phyloP scores from a whole-genome alignment of 2,113 vertebrate genomes.

The Halcyon malimbica region DNA sequence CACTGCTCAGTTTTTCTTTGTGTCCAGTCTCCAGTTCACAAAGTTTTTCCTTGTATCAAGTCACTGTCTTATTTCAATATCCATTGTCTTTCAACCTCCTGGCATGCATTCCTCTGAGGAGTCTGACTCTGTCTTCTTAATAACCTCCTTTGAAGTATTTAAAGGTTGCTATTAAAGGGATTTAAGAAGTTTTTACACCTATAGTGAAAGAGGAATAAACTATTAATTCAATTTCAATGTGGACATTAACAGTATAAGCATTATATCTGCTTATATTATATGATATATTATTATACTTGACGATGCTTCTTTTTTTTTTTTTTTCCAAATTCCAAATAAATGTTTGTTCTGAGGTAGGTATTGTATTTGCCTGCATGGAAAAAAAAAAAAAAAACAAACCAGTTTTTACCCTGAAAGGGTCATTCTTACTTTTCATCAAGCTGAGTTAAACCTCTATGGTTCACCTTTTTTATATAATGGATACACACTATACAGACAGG shows the following conservation, averaged over 20 bases:
- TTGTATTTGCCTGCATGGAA: background rate
- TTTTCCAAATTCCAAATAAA: background rate
- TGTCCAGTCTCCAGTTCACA: background rate
- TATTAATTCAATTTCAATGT: background rate
- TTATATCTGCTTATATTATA: too few species aligned
- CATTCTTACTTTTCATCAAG: background rate
- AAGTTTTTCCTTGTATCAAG: background rate
- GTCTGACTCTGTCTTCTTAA: background rate
- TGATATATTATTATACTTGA: too few species aligned
- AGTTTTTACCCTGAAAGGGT: background rate
- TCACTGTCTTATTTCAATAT: background rate
- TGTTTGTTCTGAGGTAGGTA: background rate
- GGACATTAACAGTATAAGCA: background rate
- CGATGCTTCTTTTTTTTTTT: too few species aligned
- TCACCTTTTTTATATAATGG: background rate
- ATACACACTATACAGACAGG: background rate
- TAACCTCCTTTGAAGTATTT: background rate
- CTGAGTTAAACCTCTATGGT: background rate
- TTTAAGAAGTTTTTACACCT: background rate
- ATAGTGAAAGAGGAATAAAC: background rate
- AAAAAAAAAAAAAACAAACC: background rate
- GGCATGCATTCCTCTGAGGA: background rate
- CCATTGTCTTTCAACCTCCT: background rate
- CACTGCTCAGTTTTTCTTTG: background rate
- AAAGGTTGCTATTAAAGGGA: background rate